Percentiles rank a stretch among this genome's conserved stretches.
Conservation (phyloP, 2,113 vertebrate genomes). For the Dipodomys spectabilis region DNA sequence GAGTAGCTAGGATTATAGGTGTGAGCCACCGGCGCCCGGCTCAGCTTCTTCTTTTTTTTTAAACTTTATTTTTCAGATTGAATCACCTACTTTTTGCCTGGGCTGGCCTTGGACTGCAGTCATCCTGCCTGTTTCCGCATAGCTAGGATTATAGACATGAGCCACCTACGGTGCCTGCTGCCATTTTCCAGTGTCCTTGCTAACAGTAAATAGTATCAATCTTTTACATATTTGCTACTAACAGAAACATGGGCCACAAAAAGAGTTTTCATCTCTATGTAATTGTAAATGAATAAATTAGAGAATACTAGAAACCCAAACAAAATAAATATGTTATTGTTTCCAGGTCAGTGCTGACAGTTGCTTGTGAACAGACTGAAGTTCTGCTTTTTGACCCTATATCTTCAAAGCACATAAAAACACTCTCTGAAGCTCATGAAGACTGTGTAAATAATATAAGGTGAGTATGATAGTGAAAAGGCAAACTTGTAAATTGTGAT, state of each 20-base stretch:
- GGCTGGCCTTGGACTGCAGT: no score
- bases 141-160: no score
- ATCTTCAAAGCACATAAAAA: constrained; percentile 98
- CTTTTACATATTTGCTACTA: constrained; percentile 45
- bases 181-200: background rate
- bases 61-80: no score
- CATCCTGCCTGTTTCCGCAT: no score
- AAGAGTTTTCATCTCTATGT: background rate
- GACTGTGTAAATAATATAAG: constrained; percentile 99
- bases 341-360: constrained; percentile 95
- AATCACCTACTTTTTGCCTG: no score
- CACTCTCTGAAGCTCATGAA: constrained; percentile 97
- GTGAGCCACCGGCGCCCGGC: no score
- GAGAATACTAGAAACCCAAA: background rate
- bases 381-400: constrained; percentile 98
- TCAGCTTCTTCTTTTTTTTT: no score
- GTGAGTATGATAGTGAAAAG: constrained; percentile 83
- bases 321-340: constrained; percentile 51
- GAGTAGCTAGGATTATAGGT: no score
- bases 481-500: constrained; percentile 24
- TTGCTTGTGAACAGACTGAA: constrained; percentile 98
- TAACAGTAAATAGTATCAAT: background rate
- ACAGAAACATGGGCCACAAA: background rate
- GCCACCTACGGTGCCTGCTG: no score
- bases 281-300: constrained; percentile 33